Evolutionary conservation across 2,888 invertebrate genomes (phyloP), one percentile per base, ranked within the genome.

Genomic region (Erebia palarica): DNA sequence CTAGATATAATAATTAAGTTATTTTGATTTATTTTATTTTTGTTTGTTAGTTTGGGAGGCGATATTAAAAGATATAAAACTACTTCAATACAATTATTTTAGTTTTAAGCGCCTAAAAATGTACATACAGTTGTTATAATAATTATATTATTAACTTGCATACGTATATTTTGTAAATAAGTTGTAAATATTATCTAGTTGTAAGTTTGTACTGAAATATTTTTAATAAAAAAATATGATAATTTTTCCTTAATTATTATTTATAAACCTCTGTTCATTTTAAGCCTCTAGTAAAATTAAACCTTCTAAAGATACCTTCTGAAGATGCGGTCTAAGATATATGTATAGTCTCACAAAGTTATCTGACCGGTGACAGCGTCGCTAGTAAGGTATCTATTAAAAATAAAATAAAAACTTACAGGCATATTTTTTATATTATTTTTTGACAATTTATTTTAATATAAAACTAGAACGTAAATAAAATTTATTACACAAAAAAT

Each of bases 161-260:
- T 69, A 69, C 70, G 65, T 77, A 77, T 74, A 73, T 76, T 80
- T 83, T 89, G 89, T 90, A 89, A 86, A 90, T 90, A 90, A 80
- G 80, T 70, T 90, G 90, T 90, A 90, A 86, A 90, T 90, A 89
- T 80, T 79, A 76, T 77, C 71, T 82, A 80, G 71, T 74, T 75
- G 5, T 83, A 83, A 82, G 81, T 83, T 79, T 78, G 77, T 79
- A 77, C 73, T 67, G 70, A 76, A 74, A 60, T 75, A 74, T 65
- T 75, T 79, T 78, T 76, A 72, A 71, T 73, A 69, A 76, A 74
- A n/a, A 74, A 72, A 64, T 66, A 66, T 64, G 65, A 68, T 70
- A 14, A 42, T 1, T 14, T 10, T 16, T 55, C 18, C 11, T 36
- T 16, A 44, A 44, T 64, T 65, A 55, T 49, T 14, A 58, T 47